Base-by-base conservation (phyloP, 2,888 invertebrate genomes). In the Heteropelma amictum region DNA sequence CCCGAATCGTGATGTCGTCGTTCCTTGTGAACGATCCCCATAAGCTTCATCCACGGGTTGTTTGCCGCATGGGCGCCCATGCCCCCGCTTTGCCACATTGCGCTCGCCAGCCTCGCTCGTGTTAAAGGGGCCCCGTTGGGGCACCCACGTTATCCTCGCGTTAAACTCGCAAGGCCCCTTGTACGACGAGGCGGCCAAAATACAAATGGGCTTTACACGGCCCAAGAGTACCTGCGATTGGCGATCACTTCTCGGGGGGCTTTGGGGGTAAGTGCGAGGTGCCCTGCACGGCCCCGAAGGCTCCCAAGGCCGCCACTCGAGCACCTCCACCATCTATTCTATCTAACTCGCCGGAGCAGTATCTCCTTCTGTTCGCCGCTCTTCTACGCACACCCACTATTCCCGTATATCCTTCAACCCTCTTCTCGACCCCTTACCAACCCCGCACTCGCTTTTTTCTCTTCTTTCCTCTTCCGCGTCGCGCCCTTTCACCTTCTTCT, bases 11-110 rank as follows among this genome's bases (percentile, higher is more conserved):
- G 92, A 87, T 93, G 93, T 71, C 93, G 91, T 78, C 94, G 90
- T 87, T 94, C 94, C 90, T 94, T 94, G 91, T 94, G 94, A 83
- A 94, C 94, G 86, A 94, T 94, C 87, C 94, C 94, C 94, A 95
- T 95, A 81, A 95, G 90, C 89, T 94, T 94, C 93, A 94, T 94
- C 95, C 95, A 95, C 85, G 94, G 94, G 90, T 94, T 94, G 92
- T 94, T 94, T 88, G 92, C 92, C 86, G 92, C 93, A 89, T 94
- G 94, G 90, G 93, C 93, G 87, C 94, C 93, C 91, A 94, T 94
- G 90, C 94, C 94, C 79, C 91, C 90, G 90, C 93, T 93, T 91
- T 94, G 94, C 94, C 94, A 94, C 94, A 94, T 94, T 90, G 93
- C 87, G 84, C 87, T 88, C 86, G 87, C 87, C 87, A 88, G 86